These are phyloP conservation scores for Nesidiocoris tenuis DNA, from an alignment of 2,888 invertebrate species.

Conservation along the genomic window DNA sequence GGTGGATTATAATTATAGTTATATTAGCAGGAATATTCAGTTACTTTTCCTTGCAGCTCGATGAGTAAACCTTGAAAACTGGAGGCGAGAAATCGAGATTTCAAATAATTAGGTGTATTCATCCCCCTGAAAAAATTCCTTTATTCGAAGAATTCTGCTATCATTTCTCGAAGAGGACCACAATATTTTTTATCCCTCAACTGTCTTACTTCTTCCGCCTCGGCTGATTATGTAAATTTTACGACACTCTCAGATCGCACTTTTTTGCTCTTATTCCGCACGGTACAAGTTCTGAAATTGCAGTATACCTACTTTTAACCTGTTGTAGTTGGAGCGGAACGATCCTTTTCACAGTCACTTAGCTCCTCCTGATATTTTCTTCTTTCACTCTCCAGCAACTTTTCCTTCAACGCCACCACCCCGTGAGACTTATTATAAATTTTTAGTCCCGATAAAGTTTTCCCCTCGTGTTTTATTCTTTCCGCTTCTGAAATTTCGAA, in stretches of 20 bases:
- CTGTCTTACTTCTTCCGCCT: no score
- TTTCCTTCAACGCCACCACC: background rate
- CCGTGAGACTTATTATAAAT: background rate
- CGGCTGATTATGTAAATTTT: background rate
- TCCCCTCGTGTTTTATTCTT: background rate
- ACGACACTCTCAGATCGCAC: background rate
- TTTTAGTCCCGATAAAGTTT: background rate
- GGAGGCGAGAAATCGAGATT: no score
- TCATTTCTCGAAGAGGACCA: no score
- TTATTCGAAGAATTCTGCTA: no score
- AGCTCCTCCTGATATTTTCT: background rate
- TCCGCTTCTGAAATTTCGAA: background rate
- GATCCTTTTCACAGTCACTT: background rate
- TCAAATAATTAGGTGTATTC: no score
- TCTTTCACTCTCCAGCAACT: background rate
- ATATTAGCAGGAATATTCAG: no score
- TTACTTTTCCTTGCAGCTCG: no score
- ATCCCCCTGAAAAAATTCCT: no score
- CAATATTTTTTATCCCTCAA: no score
- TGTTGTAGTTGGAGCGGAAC: background rate
- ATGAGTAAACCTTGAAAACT: no score
- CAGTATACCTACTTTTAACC: background rate
- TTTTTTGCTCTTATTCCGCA: background rate
- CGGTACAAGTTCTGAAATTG: background rate
- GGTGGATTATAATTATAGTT: no score